Base-by-base conservation (phyloP, 2,797 vertebrate genomes). In the Halcyon smyrnensis region DNA sequence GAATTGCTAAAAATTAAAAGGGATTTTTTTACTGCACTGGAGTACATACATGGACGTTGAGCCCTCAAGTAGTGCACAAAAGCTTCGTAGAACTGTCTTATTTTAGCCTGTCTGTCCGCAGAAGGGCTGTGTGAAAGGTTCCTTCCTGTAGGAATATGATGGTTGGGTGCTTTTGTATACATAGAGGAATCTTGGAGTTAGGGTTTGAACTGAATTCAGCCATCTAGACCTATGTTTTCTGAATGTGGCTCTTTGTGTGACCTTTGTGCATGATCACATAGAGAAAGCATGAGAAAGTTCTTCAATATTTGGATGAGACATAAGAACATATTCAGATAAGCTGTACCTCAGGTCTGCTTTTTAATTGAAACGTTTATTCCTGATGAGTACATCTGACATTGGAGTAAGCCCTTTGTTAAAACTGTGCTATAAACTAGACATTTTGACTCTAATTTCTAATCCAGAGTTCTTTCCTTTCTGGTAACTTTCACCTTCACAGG, bases 401-500 rank as follows among this genome's bases (percentile, higher is more conserved):
- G 77, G 41, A 53, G 12, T 80, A 63, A 17, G 24, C 23, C 73
- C 91, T 75, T 89, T 48, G 13, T 91, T 94, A 83, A 79, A 81
- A 79, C 12, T n/a, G 62, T 95, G 57, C 70, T 95, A 32, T 89
- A 87, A 87, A 65, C 74, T 89, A 71, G 39, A 77, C 87, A 51
- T 94, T 97, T 85, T 94, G 45, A 81, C 70, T 90, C 37, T 16
- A 34, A 0, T 65, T 97, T 96, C 86, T 97, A 95, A 95, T 89
- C 53, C 65, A n/a, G 46, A 20, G 4, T 94, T 92, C 67, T 96
- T 92, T 80, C 94, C 80, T 96, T 93, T 94, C 90, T 95, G 70
- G 19, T 84, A 67, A 88, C 77, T 84, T 97, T 80, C 95, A 92
- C 94, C 91, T 83, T 79, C 69, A n/a, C 98, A 99, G 99, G 99